These are phyloP conservation scores for Acrobasis suavella DNA, from an alignment of 2,888 invertebrate genomes.

Conservation along the genomic window DNA sequence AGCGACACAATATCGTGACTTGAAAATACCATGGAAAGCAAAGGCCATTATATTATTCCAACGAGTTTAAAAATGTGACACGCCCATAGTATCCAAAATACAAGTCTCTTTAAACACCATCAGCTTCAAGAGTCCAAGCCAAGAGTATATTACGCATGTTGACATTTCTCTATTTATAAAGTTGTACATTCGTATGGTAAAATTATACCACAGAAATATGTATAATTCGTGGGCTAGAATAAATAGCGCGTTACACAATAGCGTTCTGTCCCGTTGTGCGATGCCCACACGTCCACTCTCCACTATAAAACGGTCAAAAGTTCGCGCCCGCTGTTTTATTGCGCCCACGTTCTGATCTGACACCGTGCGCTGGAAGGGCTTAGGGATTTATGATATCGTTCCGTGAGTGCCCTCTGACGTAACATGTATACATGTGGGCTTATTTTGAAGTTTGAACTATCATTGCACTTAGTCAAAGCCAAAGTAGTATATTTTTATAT, in stretches of 20 bases:
- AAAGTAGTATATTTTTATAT: too few species aligned
- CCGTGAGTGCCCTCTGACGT: neutral
- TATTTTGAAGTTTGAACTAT: neutral
- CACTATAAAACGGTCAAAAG: conserved; percentile 44
- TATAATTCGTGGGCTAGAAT: neutral
- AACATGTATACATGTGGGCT: neutral
- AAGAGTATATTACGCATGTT: too few species aligned
- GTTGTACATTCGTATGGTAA: neutral
- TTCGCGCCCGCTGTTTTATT: conserved; percentile 37
- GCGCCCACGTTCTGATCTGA: conserved; percentile 20
- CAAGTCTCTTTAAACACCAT: too few species aligned
- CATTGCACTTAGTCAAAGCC: neutral
- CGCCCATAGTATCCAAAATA: too few species aligned
- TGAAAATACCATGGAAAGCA: too few species aligned
- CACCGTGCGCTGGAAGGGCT: conserved; percentile 5
- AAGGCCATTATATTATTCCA: too few species aligned
- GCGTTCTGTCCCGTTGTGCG: conserved; percentile 30
- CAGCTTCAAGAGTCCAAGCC: too few species aligned
- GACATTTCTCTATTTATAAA: neutral
- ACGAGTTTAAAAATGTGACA: too few species aligned
- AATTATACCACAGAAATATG: neutral
- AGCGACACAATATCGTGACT: too few species aligned
- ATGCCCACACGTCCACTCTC: conserved; percentile 41
- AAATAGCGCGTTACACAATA: conserved; percentile 13
- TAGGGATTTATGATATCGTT: conserved; percentile 2